Percentiles rank a stretch among this genome's conserved stretches.
These are phyloP conservation scores for Ephialtes manifestator DNA, from an alignment of 2,888 invertebrate species.

Conservation along the genomic window DNA sequence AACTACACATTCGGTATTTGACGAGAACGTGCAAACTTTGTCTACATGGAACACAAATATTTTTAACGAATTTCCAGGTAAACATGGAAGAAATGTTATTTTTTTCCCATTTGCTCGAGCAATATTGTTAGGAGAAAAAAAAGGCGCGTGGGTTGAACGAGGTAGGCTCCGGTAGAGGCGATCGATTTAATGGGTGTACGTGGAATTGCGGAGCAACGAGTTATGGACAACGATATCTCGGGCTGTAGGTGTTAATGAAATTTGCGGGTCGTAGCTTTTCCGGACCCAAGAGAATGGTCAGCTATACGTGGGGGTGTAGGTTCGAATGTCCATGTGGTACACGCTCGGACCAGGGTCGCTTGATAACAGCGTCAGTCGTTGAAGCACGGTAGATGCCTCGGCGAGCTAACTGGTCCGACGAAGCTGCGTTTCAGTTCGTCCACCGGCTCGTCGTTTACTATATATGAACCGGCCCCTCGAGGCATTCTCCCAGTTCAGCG, in stretches of 20 bases:
- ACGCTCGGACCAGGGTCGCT: conserved; percentile 63
- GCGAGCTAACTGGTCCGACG: conserved; percentile 42
- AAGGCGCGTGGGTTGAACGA: conserved; percentile 8
- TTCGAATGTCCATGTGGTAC: conserved; percentile 35
- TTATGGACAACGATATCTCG: conserved; percentile 77
- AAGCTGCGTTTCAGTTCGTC: conserved; percentile 43
- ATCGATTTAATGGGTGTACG: conserved; percentile 70
- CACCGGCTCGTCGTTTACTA: conserved; percentile 26
- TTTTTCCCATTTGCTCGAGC: conserved; percentile 11
- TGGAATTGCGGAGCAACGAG: conserved; percentile 70
- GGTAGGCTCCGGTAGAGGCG: conserved; percentile 57
- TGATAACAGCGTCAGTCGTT: conserved; percentile 75
- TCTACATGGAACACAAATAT: neutral
- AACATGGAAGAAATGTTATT: neutral
- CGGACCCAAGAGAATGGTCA: conserved; percentile 74
- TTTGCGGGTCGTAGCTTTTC: conserved; percentile 81
- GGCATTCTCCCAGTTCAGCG: conserved; percentile 35
- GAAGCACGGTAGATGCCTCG: conserved; percentile 52
- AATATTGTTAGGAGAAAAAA: conserved; percentile 28
- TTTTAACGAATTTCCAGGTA: neutral
- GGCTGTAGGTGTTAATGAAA: conserved; percentile 82
- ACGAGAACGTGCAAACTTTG: neutral
- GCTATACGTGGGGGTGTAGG: conserved; percentile 3
- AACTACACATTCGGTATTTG: too few relatives aligned
- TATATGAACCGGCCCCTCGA: conserved; percentile 43